Base-by-base conservation (phyloP, 2,113 vertebrate species). In the Galemys pyrenaicus region DNA sequence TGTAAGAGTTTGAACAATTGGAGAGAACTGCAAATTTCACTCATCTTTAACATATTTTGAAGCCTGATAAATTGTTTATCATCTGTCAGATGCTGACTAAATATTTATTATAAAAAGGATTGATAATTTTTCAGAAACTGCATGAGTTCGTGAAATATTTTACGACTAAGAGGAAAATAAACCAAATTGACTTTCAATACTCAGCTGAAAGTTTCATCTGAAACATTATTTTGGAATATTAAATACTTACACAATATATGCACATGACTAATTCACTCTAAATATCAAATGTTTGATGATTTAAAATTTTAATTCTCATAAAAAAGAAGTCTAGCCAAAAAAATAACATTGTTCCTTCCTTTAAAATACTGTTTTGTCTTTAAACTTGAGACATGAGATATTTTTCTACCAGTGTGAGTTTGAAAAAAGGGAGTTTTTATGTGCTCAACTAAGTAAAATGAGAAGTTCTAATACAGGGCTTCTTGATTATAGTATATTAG, bases 211-310 rank as follows among this genome's bases (percentile, higher is more conserved):
- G 39, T 77, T 64, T 89, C 15, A 54, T 70, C 37, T 79, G 28
- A 54, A 86, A 44, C 37, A 49, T 24, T 75, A 22, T 32, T 95
- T 89, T 79, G n/a, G 37, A 65, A 85, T 80, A 94, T 78, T 16
- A 56, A 10, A 44, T 32, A 60, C 6, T 49, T 26, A 80, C 44
- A 75, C 44, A 82, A 79, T 84, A 41, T 30, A 68, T 26, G 8
- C 16, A 75, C 8, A 82, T 60, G 22, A 83, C 32, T 41, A 79
- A 75, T 49, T 62, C 41, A 79, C 62, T 62, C 75, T 65, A 65
- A 80, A 77, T 84, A 65, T 80, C 68, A 89, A 89, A 58, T 56
- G 6, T 56, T 67, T 30, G 28, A 30, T 91, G 16, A 68, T 83
- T 92, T 86, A 62, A 94, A 41, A 54, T 46, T 89, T 60, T 51